phyloP scores from a whole-genome alignment of 2,113 vertebrate species.

The Oryctolagus cuniculus region DNA sequence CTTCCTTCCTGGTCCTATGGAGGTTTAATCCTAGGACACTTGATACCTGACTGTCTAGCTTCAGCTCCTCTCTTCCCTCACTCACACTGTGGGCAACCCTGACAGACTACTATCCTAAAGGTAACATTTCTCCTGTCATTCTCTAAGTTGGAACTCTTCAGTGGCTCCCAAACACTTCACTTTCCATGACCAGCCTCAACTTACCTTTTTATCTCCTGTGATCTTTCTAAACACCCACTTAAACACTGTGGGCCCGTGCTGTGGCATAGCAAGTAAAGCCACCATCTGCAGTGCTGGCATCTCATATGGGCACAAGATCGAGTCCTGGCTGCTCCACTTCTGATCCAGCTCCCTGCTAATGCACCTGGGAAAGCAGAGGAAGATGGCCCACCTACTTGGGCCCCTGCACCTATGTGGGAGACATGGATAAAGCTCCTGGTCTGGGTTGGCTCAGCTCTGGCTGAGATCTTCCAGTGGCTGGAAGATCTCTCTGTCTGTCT shows the following conservation, averaged over 20 bases:
- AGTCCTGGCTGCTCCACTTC: too few species aligned
- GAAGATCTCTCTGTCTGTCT: too few species aligned
- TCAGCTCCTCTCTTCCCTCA: background rate
- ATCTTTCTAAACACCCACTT: conserved; percentile 29
- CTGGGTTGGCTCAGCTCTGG: too few species aligned
- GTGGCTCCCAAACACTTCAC: background rate
- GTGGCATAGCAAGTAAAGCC: too few species aligned
- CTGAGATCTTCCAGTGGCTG: too few species aligned
- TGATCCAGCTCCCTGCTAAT: too few species aligned
- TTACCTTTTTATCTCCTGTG: background rate
- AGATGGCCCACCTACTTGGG: too few species aligned
- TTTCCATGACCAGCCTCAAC: background rate
- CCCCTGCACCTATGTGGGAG: too few species aligned
- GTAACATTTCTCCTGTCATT: background rate
- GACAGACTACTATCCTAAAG: background rate
- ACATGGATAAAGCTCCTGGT: too few species aligned
- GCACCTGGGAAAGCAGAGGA: too few species aligned
- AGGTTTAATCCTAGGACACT: background rate
- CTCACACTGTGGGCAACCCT: background rate
- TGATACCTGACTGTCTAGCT: background rate
- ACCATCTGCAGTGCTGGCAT: too few species aligned
- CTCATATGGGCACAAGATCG: too few species aligned
- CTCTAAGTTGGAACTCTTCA: conserved; percentile 29
- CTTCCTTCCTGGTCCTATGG: background rate
- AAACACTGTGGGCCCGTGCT: background rate